Conservation (phyloP, 1,140 invertebrate genomes). For the Caenorhabditis brenneri region DNA sequence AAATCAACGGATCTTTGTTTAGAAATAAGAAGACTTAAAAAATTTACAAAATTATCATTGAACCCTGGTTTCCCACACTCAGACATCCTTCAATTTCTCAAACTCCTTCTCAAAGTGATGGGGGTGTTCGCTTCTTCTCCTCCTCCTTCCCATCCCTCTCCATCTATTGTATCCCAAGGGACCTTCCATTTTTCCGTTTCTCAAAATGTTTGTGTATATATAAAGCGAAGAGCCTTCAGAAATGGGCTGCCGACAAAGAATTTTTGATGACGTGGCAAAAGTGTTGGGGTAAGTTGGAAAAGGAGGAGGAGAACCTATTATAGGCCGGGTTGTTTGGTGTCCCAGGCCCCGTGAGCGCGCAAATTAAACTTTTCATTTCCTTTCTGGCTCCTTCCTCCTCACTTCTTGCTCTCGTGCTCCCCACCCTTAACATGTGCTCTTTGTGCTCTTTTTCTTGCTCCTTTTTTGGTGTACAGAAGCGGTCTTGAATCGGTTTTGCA, state of each 20-base stretch:
- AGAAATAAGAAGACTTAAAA: no score
- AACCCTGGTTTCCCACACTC: no score
- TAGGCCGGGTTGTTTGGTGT: background rate
- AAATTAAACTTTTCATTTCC: slow-evolving; percentile 21
- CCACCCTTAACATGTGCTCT: no score
- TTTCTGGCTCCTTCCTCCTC: no score
- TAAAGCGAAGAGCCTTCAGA: background rate
- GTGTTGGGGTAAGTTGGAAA: background rate
- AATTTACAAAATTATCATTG: no score
- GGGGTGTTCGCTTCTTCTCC: background rate
- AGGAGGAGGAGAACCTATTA: background rate
- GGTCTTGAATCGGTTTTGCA: background rate
- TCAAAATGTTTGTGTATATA: slow-evolving; percentile 1
- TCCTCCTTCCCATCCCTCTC: no score
- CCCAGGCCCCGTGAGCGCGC: background rate
- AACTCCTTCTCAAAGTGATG: slow-evolving; percentile 25
- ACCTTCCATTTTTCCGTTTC: no score
- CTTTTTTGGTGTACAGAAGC: no score
- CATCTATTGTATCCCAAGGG: background rate
- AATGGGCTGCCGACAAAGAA: background rate
- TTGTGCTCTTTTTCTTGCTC: no score
- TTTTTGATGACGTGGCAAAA: background rate
- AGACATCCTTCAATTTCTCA: background rate
- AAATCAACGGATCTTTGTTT: no score
- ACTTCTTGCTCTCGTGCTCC: no score